Percentiles rank a stretch among this genome's conserved stretches.
Conservation (phyloP, 2,113 vertebrate genomes). For the Corythoichthys intestinalis region DNA sequence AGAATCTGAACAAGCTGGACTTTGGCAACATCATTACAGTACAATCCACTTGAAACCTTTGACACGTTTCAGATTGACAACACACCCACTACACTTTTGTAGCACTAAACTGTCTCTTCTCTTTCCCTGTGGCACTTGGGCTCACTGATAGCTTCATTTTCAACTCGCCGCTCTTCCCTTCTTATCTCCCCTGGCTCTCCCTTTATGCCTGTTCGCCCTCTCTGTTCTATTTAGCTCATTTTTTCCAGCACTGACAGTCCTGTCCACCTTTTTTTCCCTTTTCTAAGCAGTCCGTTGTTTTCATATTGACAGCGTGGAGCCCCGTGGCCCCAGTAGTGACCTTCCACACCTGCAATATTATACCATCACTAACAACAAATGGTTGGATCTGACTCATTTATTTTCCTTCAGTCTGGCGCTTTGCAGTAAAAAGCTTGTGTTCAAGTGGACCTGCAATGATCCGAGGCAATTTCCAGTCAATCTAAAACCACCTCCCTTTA, state of each 20-base stretch:
- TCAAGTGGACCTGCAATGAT: constrained; percentile 14
- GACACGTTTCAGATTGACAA: constrained; percentile 25
- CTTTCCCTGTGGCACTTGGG: constrained; percentile 2
- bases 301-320: constrained; percentile 8
- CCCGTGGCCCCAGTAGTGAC: neutral
- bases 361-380: constrained; percentile 19
- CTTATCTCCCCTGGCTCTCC: constrained; percentile 38
- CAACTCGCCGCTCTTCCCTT: constrained; percentile 16
- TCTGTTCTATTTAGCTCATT: neutral
- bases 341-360: constrained; percentile 9
- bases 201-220: constrained; percentile 12
- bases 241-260: constrained; percentile 13
- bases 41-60: constrained; percentile 4
- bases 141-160: constrained; percentile 32
- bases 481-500: neutral
- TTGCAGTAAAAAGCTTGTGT: constrained; percentile 27
- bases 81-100: constrained; percentile 9
- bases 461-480: constrained; percentile 25
- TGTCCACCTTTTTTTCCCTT: neutral
- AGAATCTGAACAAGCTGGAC: neutral
- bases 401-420: constrained; percentile 13
- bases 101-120: constrained; percentile 12
- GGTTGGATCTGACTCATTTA: constrained; percentile 22
- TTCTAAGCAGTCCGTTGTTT: constrained; percentile 11
- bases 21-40: neutral